These are phyloP conservation scores for Meles meles DNA, from an alignment of 2,113 vertebrate species.

Conservation along the genomic window DNA sequence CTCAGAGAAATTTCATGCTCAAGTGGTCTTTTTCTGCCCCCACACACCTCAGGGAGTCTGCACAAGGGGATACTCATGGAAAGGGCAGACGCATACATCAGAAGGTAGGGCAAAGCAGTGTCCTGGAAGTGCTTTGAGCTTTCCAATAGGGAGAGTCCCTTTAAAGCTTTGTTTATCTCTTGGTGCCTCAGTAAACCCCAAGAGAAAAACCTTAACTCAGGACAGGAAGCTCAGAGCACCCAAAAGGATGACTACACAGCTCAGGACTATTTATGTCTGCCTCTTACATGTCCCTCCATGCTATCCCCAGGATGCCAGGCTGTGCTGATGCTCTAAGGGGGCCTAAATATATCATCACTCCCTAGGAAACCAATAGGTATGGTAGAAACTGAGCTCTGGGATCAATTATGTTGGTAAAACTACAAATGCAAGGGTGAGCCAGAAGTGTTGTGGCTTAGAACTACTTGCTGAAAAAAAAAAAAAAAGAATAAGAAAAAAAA, in stretches of 20 bases:
- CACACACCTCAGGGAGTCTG: background rate
- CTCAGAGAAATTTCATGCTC: background rate
- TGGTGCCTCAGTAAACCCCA: background rate
- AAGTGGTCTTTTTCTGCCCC: background rate
- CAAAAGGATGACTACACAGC: constrained; percentile 42
- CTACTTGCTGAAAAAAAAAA: constrained; percentile 14
- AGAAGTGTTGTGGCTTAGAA: constrained; percentile 38
- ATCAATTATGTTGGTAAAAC: constrained; percentile 63
- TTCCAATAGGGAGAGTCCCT: background rate
- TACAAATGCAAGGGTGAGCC: constrained; percentile 30
- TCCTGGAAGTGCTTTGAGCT: background rate
- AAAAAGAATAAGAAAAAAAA: background rate
- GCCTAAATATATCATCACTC: background rate
- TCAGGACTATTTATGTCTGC: constrained; percentile 55
- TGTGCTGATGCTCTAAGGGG: background rate
- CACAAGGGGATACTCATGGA: background rate
- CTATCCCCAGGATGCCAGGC: background rate
- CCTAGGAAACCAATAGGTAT: constrained; percentile 56
- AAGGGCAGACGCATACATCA: background rate
- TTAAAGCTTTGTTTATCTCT: constrained; percentile 68
- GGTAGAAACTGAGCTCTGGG: constrained; percentile 48
- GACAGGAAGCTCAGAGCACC: constrained; percentile 69
- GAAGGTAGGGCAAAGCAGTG: background rate
- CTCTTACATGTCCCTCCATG: background rate
- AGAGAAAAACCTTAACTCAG: constrained; percentile 51